Evolutionary conservation across 1,140 invertebrate genomes (phyloP), one percentile per base, ranked within the genome.

Genomic region (Platorchestia sp.): DNA sequence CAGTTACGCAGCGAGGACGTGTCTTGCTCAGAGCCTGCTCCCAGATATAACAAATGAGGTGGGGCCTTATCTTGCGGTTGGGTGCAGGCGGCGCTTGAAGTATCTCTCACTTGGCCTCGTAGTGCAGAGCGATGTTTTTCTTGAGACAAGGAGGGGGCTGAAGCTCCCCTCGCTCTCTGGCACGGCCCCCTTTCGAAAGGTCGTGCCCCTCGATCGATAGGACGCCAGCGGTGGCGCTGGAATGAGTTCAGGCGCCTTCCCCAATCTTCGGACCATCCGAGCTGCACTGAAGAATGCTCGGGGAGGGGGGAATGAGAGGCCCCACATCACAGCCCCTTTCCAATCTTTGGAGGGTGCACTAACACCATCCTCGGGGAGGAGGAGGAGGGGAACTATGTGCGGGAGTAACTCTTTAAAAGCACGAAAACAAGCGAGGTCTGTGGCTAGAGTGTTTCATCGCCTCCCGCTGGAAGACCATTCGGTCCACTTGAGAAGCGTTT

Each of bases 171-270:
- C 87, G 40, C 91, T 44, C 91, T 44, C 91, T 45, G 43, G 91
- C 41, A 40, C 43, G 91, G 36, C 91, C 91, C 91, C 91, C 91
- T 93, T 93, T 93, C 91, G 45, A 93, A 93, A 93, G 91, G 91
- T 93, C 91, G 91, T 93, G 91, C 91, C 91, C 91, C 91, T n/a
- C 91, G 91, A 93, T 93, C 91, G 91, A 93, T 93, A 93, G 43
- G 45, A 45, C 45, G 45, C 91, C 43, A 93, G 45, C 91, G 91
- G 91, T 93, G 91, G 41, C 91, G 91, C 91, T 93, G 91, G 91
- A 93, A 93, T 93, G 91, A 93, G 91, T 36, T 45, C 45, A 93
- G 91, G 91, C 91, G 91, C 91, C 91, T 93, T 93, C 91, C 44
- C 91, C 91, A 93, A 93, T 93, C 91, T 93, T 93, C 45, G 91